Evolutionary conservation across 2,113 vertebrate species (phyloP).

Genomic region (Agapornis roseicollis): DNA sequence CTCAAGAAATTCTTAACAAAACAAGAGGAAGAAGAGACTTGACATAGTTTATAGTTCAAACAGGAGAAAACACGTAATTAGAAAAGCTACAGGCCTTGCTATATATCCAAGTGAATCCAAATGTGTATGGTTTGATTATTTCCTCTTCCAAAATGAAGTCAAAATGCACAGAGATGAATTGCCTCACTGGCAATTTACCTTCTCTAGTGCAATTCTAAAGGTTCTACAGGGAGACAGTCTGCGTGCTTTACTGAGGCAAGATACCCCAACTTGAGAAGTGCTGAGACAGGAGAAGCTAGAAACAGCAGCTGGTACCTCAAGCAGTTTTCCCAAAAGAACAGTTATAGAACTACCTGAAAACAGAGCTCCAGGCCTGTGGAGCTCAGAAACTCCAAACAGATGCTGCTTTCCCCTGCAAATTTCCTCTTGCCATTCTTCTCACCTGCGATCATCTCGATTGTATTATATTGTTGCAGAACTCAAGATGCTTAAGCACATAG

Average conservation of each 20-base stretch:
- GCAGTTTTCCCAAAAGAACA: not conserved
- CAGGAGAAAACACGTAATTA: not conserved
- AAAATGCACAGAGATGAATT: not conserved
- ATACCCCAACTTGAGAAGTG: not conserved
- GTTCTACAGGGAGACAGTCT: not conserved
- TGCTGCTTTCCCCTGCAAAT: not conserved
- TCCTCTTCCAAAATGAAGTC: not conserved
- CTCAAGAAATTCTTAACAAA: not conserved
- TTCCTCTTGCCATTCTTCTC: not conserved
- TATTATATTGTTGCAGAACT: not conserved
- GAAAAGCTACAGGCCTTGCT: not conserved
- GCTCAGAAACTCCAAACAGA: constrained; percentile 4
- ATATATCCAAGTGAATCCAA: not conserved
- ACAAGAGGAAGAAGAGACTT: not conserved
- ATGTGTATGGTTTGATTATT: not conserved
- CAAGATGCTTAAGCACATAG: not conserved
- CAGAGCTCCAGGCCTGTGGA: not conserved
- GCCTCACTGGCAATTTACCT: not conserved
- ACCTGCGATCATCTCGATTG: not conserved
- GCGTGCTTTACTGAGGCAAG: not conserved
- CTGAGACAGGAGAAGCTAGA: not conserved
- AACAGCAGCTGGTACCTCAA: constrained; percentile 17
- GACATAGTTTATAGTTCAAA: constrained; percentile 17
- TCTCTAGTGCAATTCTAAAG: not conserved
- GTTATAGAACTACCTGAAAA: not conserved